Base-by-base conservation (phyloP, 2,888 invertebrate genomes). In the Noctua janthe region DNA sequence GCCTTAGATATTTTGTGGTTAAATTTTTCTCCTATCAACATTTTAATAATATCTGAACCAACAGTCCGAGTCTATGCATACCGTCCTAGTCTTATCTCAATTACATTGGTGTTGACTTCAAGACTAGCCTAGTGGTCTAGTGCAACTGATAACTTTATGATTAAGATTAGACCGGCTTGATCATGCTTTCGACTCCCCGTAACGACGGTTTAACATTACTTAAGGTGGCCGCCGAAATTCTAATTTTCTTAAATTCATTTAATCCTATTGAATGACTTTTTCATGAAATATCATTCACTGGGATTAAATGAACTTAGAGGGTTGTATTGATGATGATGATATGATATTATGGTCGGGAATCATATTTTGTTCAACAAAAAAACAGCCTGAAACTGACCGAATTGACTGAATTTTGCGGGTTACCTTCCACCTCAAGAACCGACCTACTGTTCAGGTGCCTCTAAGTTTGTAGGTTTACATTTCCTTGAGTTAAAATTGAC, bases 91-190 rank as follows among this genome's bases (percentile, higher is more conserved):
- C 23, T 83, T 81, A 81, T 83, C 76, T 64, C 81, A 83, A 70
- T 81, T 70, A 54, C 54, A 54, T 39, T 70, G 0, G 6, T 35
- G 6, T 47, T n/a, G 29, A 20, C 69, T 82, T 49, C 62, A 10
- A 62, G 47, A 82, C n/a, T 70, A 74, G 69, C 82, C 83, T 56
- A 82, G 39, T 70, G 23, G 54, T 49, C 62, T 80, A 66, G 80
- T 56, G 1, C 20, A 47, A 70, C 54, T 54, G 83, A 81, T 82
- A 64, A 51, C 54, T 54, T 10, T 7, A 29, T 49, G 39, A 56
- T 76, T 67, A 51, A 17, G 35, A 62, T 62, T 43, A 67, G 7
- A 64, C 83, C 15, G 54, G 69, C 62, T 81, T 10, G n/a, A 11
- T 35, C 29, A 49, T 39, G 39, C 39, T 49, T 49, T 43, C 20